Base-by-base conservation (phyloP, 2,888 invertebrate genomes). In the Galerucella pusilla region DNA sequence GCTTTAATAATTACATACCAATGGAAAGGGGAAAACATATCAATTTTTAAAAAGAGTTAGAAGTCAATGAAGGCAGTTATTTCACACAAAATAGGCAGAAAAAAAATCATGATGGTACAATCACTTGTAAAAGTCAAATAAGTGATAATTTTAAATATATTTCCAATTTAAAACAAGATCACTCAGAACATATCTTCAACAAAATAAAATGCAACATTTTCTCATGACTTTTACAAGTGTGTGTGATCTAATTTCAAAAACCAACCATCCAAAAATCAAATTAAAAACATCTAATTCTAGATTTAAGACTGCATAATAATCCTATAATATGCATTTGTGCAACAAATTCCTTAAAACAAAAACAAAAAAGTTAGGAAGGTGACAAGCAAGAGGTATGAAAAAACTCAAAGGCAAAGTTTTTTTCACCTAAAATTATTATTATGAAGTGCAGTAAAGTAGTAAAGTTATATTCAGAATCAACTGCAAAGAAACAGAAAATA, bases 361-460 rank as follows among this genome's bases (percentile, higher is more conserved):
- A 57, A 68, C 57, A 65, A 16, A 28, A 66, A 69, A 59, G 57
- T 16, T 14, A 46, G 54, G 52, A 67, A 63, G 45, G 71, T 74
- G 60, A 68, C 57, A 59, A 57, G 74, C 60, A 77, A 77, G 76
- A 69, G 67, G 75, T 63, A 60, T 57, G 68, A 77, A 71, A 49
- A 75, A 74, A 63, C 11, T 28, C 65, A 72, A 72, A 67, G 28
- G 59, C 66, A 54, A 72, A 59, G 60, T 28, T 75, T 78, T 72
- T 76, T 75, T 88, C 91, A 91, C 91, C 91, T 91, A 92, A 90
- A 86, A 91, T 88, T 89, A 92, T 92, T 86, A 91, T 91, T 91
- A 93, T 90, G 89, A 92, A 93, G 87, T 92, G 91, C 90, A 92
- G 90, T 89, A 93, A 91, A 86, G 93, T 91, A 86, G 92, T 90